Percentiles rank a stretch among this genome's conserved stretches.
These are phyloP conservation scores for Rhynchotus rufescens DNA, from an alignment of 2,797 vertebrate genomes.

Conservation along the genomic window DNA sequence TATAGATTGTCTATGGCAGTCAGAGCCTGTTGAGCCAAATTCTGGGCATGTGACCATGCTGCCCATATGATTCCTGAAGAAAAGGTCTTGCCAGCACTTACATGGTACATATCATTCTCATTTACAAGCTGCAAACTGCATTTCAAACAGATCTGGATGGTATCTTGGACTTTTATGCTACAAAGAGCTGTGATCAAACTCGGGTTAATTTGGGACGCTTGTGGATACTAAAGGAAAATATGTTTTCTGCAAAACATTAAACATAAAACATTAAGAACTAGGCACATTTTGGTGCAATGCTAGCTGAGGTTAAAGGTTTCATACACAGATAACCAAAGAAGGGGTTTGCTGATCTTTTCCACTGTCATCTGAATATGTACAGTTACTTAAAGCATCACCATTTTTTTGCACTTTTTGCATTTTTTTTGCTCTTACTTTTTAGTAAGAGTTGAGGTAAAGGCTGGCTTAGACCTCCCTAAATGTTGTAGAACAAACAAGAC, in stretches of 20 bases:
- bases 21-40: neutral
- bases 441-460: neutral
- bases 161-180: neutral
- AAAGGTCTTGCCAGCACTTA: neutral
- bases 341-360: neutral
- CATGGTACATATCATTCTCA: neutral
- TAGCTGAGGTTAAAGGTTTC: neutral
- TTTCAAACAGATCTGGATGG: neutral
- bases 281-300: neutral
- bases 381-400: neutral
- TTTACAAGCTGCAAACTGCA: neutral
- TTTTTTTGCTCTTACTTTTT: neutral
- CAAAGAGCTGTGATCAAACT: neutral
- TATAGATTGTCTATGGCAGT: slow-evolving; percentile 1
- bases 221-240: neutral
- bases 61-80: neutral
- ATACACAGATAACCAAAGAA: neutral
- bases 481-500: neutral
- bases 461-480: neutral
- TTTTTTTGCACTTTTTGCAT: neutral
- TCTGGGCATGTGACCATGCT: neutral
- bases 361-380: neutral
- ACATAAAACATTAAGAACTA: neutral
- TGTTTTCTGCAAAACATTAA: neutral
- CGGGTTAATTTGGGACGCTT: neutral